Conservation (phyloP, 1,140 invertebrate genomes). For the Metopolophium dirhodum region DNA sequence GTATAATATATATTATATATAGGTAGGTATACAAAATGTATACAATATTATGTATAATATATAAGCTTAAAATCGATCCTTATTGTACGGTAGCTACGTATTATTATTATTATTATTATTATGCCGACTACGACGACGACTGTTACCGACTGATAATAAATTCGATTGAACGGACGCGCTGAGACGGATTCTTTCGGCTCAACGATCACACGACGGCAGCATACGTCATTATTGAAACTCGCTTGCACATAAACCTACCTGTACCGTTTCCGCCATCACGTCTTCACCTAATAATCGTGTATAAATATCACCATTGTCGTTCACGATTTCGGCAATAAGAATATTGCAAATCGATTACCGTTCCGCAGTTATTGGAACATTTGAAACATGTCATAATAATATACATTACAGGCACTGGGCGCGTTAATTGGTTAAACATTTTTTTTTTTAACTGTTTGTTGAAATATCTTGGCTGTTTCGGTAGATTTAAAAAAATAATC, state of each 20-base stretch:
- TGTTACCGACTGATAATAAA: slow-evolving; percentile 8
- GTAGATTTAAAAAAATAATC: too few relatives aligned
- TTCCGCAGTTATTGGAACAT: not conserved
- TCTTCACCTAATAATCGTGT: not conserved
- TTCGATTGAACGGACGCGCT: slow-evolving; percentile 19
- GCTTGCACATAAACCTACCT: not conserved
- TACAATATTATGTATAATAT: not conserved
- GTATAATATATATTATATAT: not conserved
- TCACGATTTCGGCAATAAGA: not conserved
- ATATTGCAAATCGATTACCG: not conserved
- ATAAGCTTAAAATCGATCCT: not conserved
- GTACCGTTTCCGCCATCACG: not conserved
- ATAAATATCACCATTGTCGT: not conserved
- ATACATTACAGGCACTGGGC: too few relatives aligned
- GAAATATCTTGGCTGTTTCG: too few relatives aligned
- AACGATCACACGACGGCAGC: not conserved
- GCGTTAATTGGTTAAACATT: too few relatives aligned
- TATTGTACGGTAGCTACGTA: not conserved
- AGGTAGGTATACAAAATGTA: too few relatives aligned
- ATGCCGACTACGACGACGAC: not conserved
- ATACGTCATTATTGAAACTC: slow-evolving; percentile 16
- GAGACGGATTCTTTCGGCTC: slow-evolving; percentile 10
- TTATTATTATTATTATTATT: not conserved
- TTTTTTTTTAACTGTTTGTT: too few relatives aligned
- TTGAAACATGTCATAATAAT: not conserved